Percentiles rank a stretch among this genome's conserved stretches.
Conservation (phyloP, 2,113 vertebrate species). For the Rhabdornis inornatus region DNA sequence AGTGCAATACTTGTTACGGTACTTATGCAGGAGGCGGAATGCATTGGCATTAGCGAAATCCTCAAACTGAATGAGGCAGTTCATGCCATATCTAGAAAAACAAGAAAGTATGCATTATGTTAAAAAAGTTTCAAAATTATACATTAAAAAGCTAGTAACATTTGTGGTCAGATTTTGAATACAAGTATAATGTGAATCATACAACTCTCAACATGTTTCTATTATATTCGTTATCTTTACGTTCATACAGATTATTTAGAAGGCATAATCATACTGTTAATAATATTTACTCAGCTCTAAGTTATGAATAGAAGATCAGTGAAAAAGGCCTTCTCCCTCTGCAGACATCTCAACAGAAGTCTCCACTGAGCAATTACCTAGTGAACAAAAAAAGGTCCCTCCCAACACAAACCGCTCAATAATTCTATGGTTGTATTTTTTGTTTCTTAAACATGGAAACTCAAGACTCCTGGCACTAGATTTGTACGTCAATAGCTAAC, state of each 20-base stretch:
- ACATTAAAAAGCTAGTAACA: background rate
- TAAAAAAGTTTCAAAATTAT: background rate
- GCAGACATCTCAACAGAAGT: background rate
- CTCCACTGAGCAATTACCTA: background rate
- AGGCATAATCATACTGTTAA: background rate
- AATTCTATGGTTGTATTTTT: background rate
- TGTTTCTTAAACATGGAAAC: background rate
- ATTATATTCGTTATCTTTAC: background rate
- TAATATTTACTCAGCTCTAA: background rate
- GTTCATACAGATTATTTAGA: background rate
- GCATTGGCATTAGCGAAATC: conserved; percentile 96
- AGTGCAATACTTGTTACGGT: conserved; percentile 92
- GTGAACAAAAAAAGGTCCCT: background rate
- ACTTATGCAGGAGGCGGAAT: conserved; percentile 92
- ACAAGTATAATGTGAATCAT: background rate
- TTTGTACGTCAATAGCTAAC: background rate
- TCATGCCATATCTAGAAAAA: conserved; percentile 84
- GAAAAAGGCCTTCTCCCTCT: background rate
- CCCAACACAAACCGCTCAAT: background rate
- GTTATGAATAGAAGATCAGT: background rate
- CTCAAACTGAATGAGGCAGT: conserved; percentile 97
- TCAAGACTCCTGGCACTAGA: background rate
- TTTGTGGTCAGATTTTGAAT: background rate
- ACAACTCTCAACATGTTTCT: background rate
- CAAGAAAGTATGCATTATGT: background rate